phyloP scores from a whole-genome alignment of 37 sponge, comb jelly and placozoan species.

The Tethya wilhelma region DNA sequence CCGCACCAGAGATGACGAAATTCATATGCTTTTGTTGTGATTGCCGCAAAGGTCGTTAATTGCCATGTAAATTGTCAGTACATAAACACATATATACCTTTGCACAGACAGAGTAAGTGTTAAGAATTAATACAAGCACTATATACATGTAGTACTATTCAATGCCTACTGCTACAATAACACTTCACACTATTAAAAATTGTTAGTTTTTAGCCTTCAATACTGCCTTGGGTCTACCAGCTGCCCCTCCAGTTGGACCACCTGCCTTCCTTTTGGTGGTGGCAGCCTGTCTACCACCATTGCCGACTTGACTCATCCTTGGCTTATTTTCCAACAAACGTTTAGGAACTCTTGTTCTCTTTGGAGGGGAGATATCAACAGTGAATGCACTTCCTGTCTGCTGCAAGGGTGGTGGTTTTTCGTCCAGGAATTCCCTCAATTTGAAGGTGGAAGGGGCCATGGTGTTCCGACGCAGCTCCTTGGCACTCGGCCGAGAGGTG shows the following conservation, averaged over 20 bases:
- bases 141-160: too few species aligned
- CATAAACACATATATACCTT: too few species aligned
- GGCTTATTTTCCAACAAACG: conserved; percentile 21
- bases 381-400: conserved; percentile 45
- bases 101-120: too few species aligned
- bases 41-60: too few species aligned
- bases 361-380: conserved; percentile 53
- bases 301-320: not conserved
- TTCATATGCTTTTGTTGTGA: too few species aligned
- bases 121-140: too few species aligned
- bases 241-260: not conserved
- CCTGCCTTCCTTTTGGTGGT: not conserved
- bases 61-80: too few species aligned
- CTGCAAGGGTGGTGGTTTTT: not conserved
- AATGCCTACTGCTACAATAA: too few species aligned
- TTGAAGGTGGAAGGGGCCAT: conserved; percentile 10
- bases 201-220: conserved; percentile 9
- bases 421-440: conserved; percentile 43
- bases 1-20: too few species aligned
- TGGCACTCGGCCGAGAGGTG: not conserved
- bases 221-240: not conserved
- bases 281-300: not conserved
- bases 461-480: not conserved
- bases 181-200: too few species aligned
- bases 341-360: conserved; percentile 54